phyloP scores from a whole-genome alignment of 2,888 invertebrate species.

The Cataglyphis cursor region DNA sequence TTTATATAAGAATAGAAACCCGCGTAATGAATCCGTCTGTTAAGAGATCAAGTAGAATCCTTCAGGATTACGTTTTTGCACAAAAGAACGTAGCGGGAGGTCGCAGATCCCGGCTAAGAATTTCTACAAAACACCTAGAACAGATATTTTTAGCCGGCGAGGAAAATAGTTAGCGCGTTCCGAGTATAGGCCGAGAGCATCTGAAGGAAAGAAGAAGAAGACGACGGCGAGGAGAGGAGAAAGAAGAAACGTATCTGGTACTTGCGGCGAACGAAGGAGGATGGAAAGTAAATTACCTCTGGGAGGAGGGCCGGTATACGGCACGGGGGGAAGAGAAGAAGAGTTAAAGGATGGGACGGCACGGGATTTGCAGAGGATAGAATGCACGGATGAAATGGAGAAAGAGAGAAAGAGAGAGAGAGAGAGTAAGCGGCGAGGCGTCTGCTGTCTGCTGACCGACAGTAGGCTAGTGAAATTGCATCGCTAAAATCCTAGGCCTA shows the following conservation, averaged over 20 bases:
- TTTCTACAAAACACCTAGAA: constrained; percentile 30
- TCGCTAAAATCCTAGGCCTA: constrained; percentile 67
- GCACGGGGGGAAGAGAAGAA: constrained; percentile 54
- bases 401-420: constrained; percentile 12
- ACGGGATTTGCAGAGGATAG: constrained; percentile 67
- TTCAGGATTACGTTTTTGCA: constrained; percentile 18
- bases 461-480: constrained; percentile 77
- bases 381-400: constrained; percentile 36
- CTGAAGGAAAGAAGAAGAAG: constrained; percentile 60
- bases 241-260: constrained; percentile 66
- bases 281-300: constrained; percentile 82
- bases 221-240: constrained; percentile 55
- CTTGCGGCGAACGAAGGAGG: constrained; percentile 73
- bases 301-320: constrained; percentile 73
- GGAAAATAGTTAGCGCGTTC: constrained; percentile 65
- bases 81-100: constrained; percentile 14
- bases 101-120: background rate
- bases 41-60: constrained; percentile 16
- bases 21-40: constrained; percentile 27
- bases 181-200: constrained; percentile 64
- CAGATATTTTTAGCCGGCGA: constrained; percentile 34
- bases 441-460: constrained; percentile 65
- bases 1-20: constrained; percentile 25
- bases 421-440: constrained; percentile 35
- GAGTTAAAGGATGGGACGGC: constrained; percentile 70